Conservation (phyloP, 2,888 invertebrate genomes). For the Argyresthia albistria region DNA sequence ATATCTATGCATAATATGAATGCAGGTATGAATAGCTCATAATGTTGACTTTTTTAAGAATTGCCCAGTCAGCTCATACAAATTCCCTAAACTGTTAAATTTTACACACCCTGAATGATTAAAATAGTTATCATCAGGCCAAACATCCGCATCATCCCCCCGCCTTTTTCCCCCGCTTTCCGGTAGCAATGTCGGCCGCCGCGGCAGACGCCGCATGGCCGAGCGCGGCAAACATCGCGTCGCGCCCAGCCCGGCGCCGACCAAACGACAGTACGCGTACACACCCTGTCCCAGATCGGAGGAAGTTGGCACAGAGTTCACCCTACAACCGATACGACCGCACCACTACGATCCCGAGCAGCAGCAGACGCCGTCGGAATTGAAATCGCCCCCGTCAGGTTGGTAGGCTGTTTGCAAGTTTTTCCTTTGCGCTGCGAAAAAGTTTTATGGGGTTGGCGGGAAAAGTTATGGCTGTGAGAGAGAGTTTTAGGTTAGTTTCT, state of each 20-base stretch:
- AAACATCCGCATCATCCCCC: constrained; percentile 12
- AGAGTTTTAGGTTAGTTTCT: background rate
- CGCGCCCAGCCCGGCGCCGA: constrained; percentile 61
- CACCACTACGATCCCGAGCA: constrained; percentile 27
- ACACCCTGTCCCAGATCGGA: constrained; percentile 65
- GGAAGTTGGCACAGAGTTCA: constrained; percentile 63
- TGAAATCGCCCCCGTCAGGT: constrained; percentile 46
- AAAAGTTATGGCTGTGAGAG: constrained; percentile 1
- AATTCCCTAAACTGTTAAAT: too few relatives aligned
- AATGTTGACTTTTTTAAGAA: too few relatives aligned
- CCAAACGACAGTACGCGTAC: constrained; percentile 65
- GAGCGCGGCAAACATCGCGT: constrained; percentile 64
- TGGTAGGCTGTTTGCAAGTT: background rate
- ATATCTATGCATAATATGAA: too few relatives aligned
- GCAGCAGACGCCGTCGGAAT: constrained; percentile 33
- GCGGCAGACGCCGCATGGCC: constrained; percentile 67
- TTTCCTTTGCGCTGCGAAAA: constrained; percentile 8
- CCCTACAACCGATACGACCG: constrained; percentile 39
- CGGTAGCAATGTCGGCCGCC: background rate
- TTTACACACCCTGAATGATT: too few relatives aligned
- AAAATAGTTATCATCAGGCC: background rate
- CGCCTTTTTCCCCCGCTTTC: too few relatives aligned
- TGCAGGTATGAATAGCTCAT: too few relatives aligned
- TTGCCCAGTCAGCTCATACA: too few relatives aligned
- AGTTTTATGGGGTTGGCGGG: constrained; percentile 7